Base-by-base conservation (phyloP, 2,113 vertebrate species). In the Aix galericulata region DNA sequence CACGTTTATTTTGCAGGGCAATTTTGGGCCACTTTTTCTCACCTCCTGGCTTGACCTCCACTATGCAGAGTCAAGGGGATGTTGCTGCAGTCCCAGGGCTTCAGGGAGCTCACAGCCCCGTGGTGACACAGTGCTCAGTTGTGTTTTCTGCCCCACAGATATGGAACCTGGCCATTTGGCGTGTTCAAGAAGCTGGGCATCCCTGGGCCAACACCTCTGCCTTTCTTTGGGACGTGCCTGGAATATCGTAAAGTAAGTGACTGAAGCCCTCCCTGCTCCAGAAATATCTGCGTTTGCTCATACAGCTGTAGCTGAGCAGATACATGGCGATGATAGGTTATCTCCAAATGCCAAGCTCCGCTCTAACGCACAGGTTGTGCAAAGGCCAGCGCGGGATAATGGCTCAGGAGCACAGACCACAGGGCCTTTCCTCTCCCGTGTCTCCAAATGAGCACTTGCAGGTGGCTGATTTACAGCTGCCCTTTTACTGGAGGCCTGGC, bases 131-230 rank as follows among this genome's bases (percentile, higher is more conserved):
- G 44, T 26, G 8, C 26, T 46, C 2, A 0, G 13, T 31, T 36
- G 11, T 44, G 17, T 62, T 80, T 84, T 74, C 60, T 90, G 22
- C 6, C 79, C 53, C 60, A 31, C 68, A 99, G 99, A 25, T 99
- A 98, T 4, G 95, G 98, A 7, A 94, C 64, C 48, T 98, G 97
- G 98, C 98, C 98, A 0, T 97, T 95, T 73, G 31, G 97, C 5
- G 4, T 98, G 10, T 98, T 99, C 89, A 98, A 94, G 88, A 99
- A 98, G 22, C 2, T 98, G 62, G 98, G 98, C 40, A 98, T 99
- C 82, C 91, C 96, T 0, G 98, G 98, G 88, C 99, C 99, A 21
- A 98, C 4, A 20, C 98, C 98, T 9, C 25, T 98, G 48, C 99
- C 99, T 46, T 99, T 98, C 86, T 0, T 99, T 1, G 99, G 99